Evolutionary conservation across 2,888 invertebrate genomes (phyloP).

Genomic region (Ceriagrion tenellum): DNA sequence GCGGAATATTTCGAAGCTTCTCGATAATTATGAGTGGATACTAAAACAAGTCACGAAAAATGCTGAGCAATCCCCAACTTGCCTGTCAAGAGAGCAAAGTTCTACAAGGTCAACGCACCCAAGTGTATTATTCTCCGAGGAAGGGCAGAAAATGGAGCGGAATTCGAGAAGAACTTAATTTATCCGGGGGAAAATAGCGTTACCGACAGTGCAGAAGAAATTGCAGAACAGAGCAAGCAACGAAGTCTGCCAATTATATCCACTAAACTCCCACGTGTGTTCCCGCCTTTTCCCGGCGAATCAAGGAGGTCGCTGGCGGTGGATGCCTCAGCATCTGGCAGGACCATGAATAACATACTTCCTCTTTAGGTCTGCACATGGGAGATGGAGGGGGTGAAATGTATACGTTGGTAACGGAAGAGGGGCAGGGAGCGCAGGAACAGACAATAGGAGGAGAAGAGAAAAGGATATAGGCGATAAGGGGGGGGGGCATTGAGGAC

Average conservation of each 20-base stretch:
- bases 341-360: neutral
- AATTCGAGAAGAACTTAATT: no score
- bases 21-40: no score
- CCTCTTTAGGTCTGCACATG: neutral
- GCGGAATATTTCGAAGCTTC: no score
- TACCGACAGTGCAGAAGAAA: neutral
- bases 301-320: neutral
- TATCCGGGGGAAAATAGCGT: neutral
- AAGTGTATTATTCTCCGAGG: neutral
- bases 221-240: neutral
- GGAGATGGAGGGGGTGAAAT: neutral
- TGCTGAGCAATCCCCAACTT: no score
- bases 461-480: neutral
- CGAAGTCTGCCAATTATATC: neutral
- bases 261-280: neutral
- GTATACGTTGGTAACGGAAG: neutral
- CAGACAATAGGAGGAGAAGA: conserved; percentile 19
- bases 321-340: no score
- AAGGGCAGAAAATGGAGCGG: neutral
- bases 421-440: neutral
- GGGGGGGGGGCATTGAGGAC: neutral
- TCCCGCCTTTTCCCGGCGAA: neutral
- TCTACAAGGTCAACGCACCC: no score
- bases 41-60: no score
- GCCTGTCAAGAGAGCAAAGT: no score